A percentile compares a stretch with the other conserved stretches of the same genome.
These are phyloP conservation scores for Cephalotes varians DNA, from an alignment of 2,888 invertebrate genomes.

Conservation along the genomic window DNA sequence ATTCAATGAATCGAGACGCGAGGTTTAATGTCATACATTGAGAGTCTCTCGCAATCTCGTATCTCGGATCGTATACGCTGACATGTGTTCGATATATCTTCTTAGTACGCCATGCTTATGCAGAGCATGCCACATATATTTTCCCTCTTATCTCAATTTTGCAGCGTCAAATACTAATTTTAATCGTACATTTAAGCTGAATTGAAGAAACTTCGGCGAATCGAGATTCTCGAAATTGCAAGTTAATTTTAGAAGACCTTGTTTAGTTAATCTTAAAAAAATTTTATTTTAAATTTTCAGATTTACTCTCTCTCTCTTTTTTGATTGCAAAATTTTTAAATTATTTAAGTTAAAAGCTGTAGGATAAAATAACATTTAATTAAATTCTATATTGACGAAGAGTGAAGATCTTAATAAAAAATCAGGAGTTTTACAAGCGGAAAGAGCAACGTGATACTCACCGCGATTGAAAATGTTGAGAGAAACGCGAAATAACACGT, in stretches of 20 bases:
- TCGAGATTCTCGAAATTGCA: not conserved
- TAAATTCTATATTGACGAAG: not conserved
- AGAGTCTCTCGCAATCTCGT: slow-evolving; percentile 58
- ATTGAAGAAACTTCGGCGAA: not conserved
- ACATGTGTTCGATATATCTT: slow-evolving; percentile 61
- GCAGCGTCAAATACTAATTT: slow-evolving; percentile 13
- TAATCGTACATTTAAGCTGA: too few relatives aligned
- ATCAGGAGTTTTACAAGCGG: not conserved
- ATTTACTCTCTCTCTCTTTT: not conserved
- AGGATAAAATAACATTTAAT: not conserved
- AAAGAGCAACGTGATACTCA: not conserved
- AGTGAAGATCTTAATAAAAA: not conserved
- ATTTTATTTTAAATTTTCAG: not conserved
- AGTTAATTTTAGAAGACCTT: not conserved
- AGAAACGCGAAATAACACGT: slow-evolving; percentile 18
- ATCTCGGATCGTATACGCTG: slow-evolving; percentile 58
- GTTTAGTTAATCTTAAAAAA: not conserved
- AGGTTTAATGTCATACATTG: slow-evolving; percentile 33
- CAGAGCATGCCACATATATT: not conserved
- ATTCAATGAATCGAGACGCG: slow-evolving; percentile 42
- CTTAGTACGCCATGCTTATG: slow-evolving; percentile 16
- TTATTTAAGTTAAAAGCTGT: not conserved
- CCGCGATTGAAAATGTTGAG: not conserved
- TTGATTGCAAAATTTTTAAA: not conserved
- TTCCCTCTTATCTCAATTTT: slow-evolving; percentile 15